Conservation (phyloP, 2,888 invertebrate species). For the Lomographa bimaculata region DNA sequence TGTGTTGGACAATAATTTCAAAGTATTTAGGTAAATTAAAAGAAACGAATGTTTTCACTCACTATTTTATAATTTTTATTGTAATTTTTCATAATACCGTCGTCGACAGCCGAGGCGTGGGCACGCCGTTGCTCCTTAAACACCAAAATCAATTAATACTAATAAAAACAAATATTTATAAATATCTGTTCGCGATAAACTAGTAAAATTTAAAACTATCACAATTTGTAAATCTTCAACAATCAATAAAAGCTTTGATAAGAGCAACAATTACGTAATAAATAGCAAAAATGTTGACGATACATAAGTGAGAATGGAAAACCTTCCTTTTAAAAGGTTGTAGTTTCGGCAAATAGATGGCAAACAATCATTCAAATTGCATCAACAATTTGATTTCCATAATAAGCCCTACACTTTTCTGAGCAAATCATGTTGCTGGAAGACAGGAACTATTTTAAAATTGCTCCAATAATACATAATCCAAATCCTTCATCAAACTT, state of each 20-base stretch:
- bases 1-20: too few species aligned
- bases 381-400: too few species aligned
- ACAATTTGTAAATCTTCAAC: conserved; percentile 63
- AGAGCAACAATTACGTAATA: conserved; percentile 55
- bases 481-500: too few species aligned
- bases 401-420: too few species aligned
- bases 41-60: conserved; percentile 49
- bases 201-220: conserved; percentile 41
- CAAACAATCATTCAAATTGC: too few species aligned
- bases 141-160: conserved; percentile 30
- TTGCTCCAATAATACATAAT: too few species aligned
- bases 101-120: conserved; percentile 58
- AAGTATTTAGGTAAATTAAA: background rate
- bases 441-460: conserved; percentile 3
- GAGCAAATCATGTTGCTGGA: conserved; percentile 8
- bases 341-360: conserved; percentile 13
- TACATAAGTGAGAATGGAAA: conserved; percentile 5
- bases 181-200: conserved; percentile 39
- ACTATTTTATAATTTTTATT: conserved; percentile 82
- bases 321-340: conserved; percentile 5
- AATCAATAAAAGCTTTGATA: conserved; percentile 73
- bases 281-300: conserved; percentile 31
- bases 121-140: conserved; percentile 55
- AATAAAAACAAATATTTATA: conserved; percentile 28
- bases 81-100: conserved; percentile 81